Percentiles rank a stretch among this genome's conserved stretches.
Evolutionary conservation across 2,113 vertebrate genomes (phyloP).

Genomic region (Phrynosoma blainvillii): DNA sequence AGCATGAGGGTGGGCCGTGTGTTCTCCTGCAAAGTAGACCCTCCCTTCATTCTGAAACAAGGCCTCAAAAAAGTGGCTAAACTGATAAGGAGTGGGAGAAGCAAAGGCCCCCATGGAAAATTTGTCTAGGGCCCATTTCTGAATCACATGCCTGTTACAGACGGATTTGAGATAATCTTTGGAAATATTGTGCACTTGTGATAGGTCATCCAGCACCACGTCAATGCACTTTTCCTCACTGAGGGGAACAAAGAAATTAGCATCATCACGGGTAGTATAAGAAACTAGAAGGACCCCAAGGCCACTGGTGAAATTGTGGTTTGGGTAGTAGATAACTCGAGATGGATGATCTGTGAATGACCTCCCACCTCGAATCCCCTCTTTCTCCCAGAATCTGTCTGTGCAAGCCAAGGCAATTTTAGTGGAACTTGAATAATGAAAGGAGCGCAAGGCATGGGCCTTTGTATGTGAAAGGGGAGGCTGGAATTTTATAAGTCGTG

Average conservation of each 20-base stretch:
- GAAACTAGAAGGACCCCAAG: constrained; percentile 80
- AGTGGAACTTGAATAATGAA: constrained; percentile 81
- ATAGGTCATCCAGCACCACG: constrained; percentile 77
- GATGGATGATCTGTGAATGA: constrained; percentile 80
- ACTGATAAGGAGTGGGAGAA: constrained; percentile 81
- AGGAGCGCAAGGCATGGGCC: constrained; percentile 74
- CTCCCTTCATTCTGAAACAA: constrained; percentile 77
- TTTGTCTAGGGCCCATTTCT: constrained; percentile 82
- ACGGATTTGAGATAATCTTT: constrained; percentile 67
- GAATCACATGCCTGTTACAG: constrained; percentile 77
- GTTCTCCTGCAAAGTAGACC: constrained; percentile 84
- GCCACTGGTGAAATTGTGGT: constrained; percentile 71
- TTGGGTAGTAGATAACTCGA: constrained; percentile 83
- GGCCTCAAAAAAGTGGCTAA: constrained; percentile 62
- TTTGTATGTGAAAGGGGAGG: constrained; percentile 76
- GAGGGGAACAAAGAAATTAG: constrained; percentile 77
- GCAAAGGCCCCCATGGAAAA: constrained; percentile 80
- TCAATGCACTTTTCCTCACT: constrained; percentile 64
- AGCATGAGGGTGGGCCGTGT: constrained; percentile 77
- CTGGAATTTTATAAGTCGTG: constrained; percentile 76
- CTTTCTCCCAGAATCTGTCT: constrained; percentile 80
- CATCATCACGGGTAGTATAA: constrained; percentile 80
- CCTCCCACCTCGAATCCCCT: constrained; percentile 79
- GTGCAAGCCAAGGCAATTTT: constrained; percentile 83
- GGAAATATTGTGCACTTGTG: constrained; percentile 77